Conservation (phyloP, 2,888 invertebrate species). For the Tenthredo livida region DNA sequence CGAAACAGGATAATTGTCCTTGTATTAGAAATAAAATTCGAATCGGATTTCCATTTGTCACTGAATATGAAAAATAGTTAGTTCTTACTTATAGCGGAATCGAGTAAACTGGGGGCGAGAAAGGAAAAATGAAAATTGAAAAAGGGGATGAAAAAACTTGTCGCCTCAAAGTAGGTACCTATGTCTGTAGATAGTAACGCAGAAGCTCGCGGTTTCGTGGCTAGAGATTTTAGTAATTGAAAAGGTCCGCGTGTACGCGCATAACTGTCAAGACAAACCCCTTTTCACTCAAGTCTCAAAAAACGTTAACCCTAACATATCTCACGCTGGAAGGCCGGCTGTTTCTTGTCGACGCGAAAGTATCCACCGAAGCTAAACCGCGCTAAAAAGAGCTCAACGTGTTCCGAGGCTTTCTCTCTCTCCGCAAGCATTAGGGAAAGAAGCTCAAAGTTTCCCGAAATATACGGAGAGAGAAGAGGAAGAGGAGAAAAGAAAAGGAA, state of each 20-base stretch:
- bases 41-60: background rate
- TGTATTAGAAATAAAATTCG: background rate
- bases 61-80: background rate
- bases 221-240: constrained; percentile 28
- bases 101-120: background rate
- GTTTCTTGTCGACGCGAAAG: constrained; percentile 34
- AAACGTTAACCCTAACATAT: constrained; percentile 32
- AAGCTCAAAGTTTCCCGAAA: background rate
- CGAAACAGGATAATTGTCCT: background rate
- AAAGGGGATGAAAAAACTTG: background rate
- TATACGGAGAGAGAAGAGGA: background rate
- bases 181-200: background rate
- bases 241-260: constrained; percentile 27
- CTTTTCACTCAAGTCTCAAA: constrained; percentile 29
- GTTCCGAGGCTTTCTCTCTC: background rate
- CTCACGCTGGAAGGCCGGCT: constrained; percentile 15
- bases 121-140: background rate
- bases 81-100: background rate
- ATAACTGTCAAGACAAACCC: constrained; percentile 45
- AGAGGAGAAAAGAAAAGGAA: background rate
- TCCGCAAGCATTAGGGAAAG: background rate
- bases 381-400: constrained; percentile 29
- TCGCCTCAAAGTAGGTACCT: background rate
- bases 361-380: constrained; percentile 27
- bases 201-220: background rate